Base-by-base conservation (phyloP, 2,113 vertebrate species). In the Uria aalge region DNA sequence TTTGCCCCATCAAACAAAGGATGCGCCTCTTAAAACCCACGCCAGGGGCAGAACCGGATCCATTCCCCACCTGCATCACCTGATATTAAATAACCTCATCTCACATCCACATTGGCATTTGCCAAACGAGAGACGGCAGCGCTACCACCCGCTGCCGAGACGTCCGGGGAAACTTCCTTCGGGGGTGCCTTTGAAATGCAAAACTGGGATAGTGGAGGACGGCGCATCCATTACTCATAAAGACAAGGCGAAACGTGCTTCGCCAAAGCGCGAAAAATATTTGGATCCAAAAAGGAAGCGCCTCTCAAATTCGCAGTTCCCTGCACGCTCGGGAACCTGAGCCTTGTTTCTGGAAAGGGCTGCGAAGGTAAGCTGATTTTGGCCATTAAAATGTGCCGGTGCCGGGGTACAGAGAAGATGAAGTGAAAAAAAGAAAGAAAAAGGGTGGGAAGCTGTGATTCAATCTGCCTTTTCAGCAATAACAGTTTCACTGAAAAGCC, bases 111-210 rank as follows among this genome's bases (percentile, higher is more conserved):
- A n/a, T 1, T 24, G 11, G 12, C 11, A 2, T 9, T 21, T 27
- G 52, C 43, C 48, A 24, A 62, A 26, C 8, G 1, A 3, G 64
- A 40, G 88, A 57, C 3, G 3, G 41, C 47, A 85, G 24, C 20
- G 5, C 4, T 32, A 29, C 20, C 71, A 7, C 24, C 40, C 8
- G 6, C 59, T 22, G 26, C 57, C 2, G 13, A 74, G 64, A 12
- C 9, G 1, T 0, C 13, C 1, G 0, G 0, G 45, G 38, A 56
- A 67, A 12, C 34, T 5, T 67, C 29, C 50, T 41, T 24, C 1
- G 0, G 48, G 77, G 69, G 12, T 0, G 4, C 8, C 50, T 90
- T 17, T 34, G 91, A 86, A 88, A 77, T 2, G 71, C 30, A 60
- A 26, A 62, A 14, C 26, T 1, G 29, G 50, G 91, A 22, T 11